phyloP scores from a whole-genome alignment of 2,888 invertebrate genomes.

The Crossocerus cetratus region DNA sequence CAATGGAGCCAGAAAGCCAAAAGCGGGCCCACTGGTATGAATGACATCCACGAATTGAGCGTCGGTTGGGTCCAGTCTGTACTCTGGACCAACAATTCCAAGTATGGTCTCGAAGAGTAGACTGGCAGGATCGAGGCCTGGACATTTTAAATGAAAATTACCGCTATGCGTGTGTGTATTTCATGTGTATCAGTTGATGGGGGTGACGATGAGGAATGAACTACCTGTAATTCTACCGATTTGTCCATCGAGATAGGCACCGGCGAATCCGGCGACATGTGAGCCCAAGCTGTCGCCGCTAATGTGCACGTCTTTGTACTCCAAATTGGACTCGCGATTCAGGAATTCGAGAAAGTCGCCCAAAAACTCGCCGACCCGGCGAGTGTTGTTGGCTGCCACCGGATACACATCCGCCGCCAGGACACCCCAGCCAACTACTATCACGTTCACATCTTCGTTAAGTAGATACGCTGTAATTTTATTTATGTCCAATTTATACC shows the following conservation, averaged over 20 bases:
- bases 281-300: constrained; percentile 65
- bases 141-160: constrained; percentile 29
- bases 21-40: constrained; percentile 78
- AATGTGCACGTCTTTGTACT: constrained; percentile 67
- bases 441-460: constrained; percentile 70
- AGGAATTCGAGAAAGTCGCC: constrained; percentile 67
- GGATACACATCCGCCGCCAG: constrained; percentile 65
- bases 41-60: constrained; percentile 79
- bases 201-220: no score
- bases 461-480: constrained; percentile 63
- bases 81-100: constrained; percentile 73
- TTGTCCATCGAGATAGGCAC: constrained; percentile 61
- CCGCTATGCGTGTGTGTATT: background rate
- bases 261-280: constrained; percentile 65
- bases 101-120: constrained; percentile 77
- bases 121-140: constrained; percentile 78
- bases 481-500: background rate
- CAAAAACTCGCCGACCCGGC: constrained; percentile 66
- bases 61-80: constrained; percentile 76
- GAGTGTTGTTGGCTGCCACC: constrained; percentile 66
- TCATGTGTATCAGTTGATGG: background rate
- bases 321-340: constrained; percentile 67
- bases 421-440: constrained; percentile 69
- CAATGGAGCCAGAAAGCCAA: constrained; percentile 77
- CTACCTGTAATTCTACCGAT: constrained; percentile 66